phyloP scores from a whole-genome alignment of 1,140 invertebrate species.

The Tetraneura akinire region DNA sequence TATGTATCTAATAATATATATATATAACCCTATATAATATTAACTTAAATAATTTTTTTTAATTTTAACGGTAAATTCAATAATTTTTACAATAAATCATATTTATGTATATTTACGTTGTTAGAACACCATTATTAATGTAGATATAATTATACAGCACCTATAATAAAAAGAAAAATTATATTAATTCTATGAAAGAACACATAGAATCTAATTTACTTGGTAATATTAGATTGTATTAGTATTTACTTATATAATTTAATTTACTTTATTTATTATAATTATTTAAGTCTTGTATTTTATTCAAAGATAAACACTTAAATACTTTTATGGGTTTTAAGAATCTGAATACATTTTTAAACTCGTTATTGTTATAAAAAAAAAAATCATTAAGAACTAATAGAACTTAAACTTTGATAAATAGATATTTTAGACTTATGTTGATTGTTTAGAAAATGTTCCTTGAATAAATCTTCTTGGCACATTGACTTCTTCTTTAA shows the following conservation, averaged over 20 bases:
- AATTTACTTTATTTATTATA: slow-evolving; percentile 4
- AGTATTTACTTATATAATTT: slow-evolving; percentile 9
- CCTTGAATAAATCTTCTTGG: slow-evolving; percentile 89
- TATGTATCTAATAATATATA: too few relatives aligned
- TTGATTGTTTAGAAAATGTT: slow-evolving; percentile 72
- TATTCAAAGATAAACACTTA: slow-evolving; percentile 8
- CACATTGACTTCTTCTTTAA: slow-evolving; percentile 88
- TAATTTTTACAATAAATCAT: slow-evolving; percentile 6
- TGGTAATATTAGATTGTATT: slow-evolving; percentile 34
- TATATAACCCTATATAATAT: slow-evolving; percentile 22
- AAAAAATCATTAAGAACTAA: slow-evolving; percentile 4
- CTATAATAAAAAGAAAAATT: neutral
- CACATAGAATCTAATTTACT: slow-evolving; percentile 33
- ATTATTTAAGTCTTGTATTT: slow-evolving; percentile 24
- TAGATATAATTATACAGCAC: slow-evolving; percentile 1
- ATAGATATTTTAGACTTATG: neutral
- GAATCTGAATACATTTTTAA: neutral
- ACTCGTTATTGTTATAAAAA: neutral
- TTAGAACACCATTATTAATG: neutral
- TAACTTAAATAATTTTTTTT: slow-evolving; percentile 41
- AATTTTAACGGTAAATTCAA: slow-evolving; percentile 14
- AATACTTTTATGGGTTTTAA: slow-evolving; percentile 36
- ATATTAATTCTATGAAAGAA: slow-evolving; percentile 7
- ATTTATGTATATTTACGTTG: neutral
- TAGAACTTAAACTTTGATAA: neutral